phyloP scores from a whole-genome alignment of 1,140 invertebrate genomes.

The Pogonomyrmex californicus region DNA sequence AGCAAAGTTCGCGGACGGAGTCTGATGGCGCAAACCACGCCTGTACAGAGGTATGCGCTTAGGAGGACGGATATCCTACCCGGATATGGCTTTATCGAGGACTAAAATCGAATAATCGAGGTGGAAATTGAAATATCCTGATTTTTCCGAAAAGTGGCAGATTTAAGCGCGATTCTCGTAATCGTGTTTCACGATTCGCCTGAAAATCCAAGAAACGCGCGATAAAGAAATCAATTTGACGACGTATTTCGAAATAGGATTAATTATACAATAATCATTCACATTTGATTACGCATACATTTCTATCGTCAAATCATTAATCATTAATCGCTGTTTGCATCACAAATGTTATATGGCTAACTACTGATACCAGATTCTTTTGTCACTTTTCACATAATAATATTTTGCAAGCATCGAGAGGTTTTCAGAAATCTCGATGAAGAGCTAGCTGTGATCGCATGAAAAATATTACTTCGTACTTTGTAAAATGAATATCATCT shows the following conservation, averaged over 20 bases:
- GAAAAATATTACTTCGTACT: not conserved
- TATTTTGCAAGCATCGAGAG: not conserved
- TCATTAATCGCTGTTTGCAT: not conserved
- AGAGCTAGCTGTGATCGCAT: constrained; percentile 49
- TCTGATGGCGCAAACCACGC: constrained; percentile 79
- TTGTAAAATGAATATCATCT: not conserved
- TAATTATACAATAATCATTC: not conserved
- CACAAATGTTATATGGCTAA: not conserved
- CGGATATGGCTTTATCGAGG: constrained; percentile 73
- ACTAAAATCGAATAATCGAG: constrained; percentile 49
- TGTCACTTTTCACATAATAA: not conserved
- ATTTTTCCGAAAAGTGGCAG: not conserved
- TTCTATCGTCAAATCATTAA: not conserved
- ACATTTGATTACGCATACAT: not conserved
- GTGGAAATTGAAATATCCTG: not conserved
- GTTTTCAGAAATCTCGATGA: not conserved
- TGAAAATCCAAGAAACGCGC: not conserved
- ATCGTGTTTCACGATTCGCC: not conserved
- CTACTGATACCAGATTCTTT: not conserved
- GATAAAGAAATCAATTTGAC: not conserved
- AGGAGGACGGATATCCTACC: constrained; percentile 79
- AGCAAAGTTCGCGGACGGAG: constrained; percentile 74
- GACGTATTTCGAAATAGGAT: not conserved
- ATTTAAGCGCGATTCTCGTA: not conserved
- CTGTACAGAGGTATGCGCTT: constrained; percentile 79